Conservation (phyloP, 2,888 invertebrate species). For the Nomada goodeniana region DNA sequence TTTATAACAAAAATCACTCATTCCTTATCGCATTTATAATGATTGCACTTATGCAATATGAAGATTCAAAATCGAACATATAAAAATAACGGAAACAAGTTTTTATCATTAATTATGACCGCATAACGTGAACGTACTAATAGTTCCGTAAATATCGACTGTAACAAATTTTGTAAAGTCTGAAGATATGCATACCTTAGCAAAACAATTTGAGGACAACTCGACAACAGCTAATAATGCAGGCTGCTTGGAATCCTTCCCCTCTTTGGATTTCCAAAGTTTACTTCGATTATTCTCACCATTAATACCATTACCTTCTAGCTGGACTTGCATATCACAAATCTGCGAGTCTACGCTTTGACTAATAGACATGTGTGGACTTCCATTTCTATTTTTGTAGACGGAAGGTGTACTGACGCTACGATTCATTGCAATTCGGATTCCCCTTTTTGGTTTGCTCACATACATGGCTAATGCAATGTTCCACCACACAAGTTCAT, state of each 20-base stretch:
- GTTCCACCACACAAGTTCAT: conserved; percentile 82
- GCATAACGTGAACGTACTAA: conserved; percentile 76
- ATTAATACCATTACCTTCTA: conserved; percentile 22
- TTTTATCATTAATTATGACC: conserved; percentile 48
- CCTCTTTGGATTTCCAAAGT: conserved; percentile 77
- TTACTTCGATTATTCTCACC: conserved; percentile 20
- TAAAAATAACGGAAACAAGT: conserved; percentile 13
- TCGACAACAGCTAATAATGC: conserved; percentile 77
- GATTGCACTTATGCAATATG: conserved; percentile 33
- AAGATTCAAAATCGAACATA: conserved; percentile 11
- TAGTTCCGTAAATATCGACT: conserved; percentile 79
- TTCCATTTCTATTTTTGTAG: conserved; percentile 59
- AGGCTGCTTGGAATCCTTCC: conserved; percentile 70
- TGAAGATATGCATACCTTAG: conserved; percentile 78
- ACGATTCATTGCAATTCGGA: conserved; percentile 72
- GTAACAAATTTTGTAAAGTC: conserved; percentile 81
- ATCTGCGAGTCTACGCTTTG: conserved; percentile 60
- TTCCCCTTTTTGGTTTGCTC: conserved; percentile 68
- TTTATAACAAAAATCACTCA: conserved; percentile 6
- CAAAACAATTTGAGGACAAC: conserved; percentile 75
- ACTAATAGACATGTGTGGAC: conserved; percentile 60
- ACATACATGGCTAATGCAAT: conserved; percentile 63
- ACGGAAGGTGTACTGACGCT: conserved; percentile 69
- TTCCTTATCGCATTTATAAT: conserved; percentile 5
- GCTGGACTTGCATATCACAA: conserved; percentile 17